These are phyloP conservation scores for Marisa cornuarietis DNA, from an alignment of 1,140 invertebrate species.

Conservation along the genomic window DNA sequence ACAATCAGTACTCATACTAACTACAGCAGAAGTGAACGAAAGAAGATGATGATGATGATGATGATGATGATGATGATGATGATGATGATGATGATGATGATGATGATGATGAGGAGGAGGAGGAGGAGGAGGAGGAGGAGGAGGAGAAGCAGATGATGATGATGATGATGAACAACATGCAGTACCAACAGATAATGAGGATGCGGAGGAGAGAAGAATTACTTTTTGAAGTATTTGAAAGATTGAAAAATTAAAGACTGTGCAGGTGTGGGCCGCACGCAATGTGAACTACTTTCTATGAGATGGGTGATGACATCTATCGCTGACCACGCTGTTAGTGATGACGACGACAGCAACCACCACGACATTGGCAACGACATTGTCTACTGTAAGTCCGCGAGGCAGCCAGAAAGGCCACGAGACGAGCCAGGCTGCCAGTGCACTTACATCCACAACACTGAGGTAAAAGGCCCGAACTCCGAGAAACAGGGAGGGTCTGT, in stretches of 20 bases:
- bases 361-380: not conserved
- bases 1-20: too few relatives aligned
- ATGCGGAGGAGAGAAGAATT: too few relatives aligned
- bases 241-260: not conserved
- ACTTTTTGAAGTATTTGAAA: not conserved
- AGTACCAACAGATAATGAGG: too few relatives aligned
- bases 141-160: too few relatives aligned
- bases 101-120: too few relatives aligned
- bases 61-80: too few relatives aligned
- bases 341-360: not conserved
- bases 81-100: too few relatives aligned
- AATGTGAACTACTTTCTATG: not conserved
- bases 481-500: constrained; percentile 46
- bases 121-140: too few relatives aligned
- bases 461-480: constrained; percentile 48
- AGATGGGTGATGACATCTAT: not conserved
- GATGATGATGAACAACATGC: too few relatives aligned
- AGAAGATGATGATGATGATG: too few relatives aligned
- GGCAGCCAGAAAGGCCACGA: not conserved
- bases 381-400: not conserved
- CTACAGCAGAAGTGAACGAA: not conserved
- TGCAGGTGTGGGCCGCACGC: not conserved
- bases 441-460: constrained; percentile 41
- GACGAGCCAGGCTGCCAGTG: not conserved
- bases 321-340: not conserved